These are phyloP conservation scores for Condylostylus longicornis DNA, from an alignment of 1,140 invertebrate species.

Conservation along the genomic window DNA sequence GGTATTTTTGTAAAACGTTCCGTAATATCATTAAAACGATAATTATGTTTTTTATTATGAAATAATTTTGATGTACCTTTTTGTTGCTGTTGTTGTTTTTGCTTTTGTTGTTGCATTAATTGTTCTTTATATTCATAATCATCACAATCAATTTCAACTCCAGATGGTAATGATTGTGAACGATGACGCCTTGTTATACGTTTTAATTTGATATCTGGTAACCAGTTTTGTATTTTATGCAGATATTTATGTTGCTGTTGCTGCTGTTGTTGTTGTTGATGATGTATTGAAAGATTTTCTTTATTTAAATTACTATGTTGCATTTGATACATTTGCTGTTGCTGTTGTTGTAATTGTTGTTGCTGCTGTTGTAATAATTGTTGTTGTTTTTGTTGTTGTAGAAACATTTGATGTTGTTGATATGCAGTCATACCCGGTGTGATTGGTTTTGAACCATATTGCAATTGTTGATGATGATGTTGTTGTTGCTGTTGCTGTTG, in stretches of 20 bases:
- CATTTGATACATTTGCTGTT: constrained; percentile 11
- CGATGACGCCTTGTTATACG: constrained; percentile 48
- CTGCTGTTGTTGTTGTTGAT: constrained; percentile 14
- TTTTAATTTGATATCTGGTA: constrained; percentile 61
- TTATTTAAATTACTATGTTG: too few relatives aligned
- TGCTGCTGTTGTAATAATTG: constrained; percentile 21
- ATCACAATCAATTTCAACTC: constrained; percentile 39
- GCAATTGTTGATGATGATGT: background rate
- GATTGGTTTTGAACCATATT: constrained; percentile 1
- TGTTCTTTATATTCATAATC: too few relatives aligned
- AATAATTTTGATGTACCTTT: too few relatives aligned
- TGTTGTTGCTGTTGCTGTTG: constrained; percentile 3
- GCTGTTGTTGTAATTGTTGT: constrained; percentile 33
- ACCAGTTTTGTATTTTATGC: constrained; percentile 41
- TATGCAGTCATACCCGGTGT: too few relatives aligned
- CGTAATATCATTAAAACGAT: too few relatives aligned
- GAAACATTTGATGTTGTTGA: constrained; percentile 11
- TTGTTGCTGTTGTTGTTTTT: constrained; percentile 2
- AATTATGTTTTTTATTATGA: too few relatives aligned
- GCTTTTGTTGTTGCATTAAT: constrained; percentile 9
- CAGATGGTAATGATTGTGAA: constrained; percentile 62
- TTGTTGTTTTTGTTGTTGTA: constrained; percentile 33
- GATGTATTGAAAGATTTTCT: too few relatives aligned
- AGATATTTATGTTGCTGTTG: constrained; percentile 12
- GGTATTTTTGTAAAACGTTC: too few relatives aligned